phyloP scores from a whole-genome alignment of 2,888 invertebrate species.

The Druceiella hillmani region DNA sequence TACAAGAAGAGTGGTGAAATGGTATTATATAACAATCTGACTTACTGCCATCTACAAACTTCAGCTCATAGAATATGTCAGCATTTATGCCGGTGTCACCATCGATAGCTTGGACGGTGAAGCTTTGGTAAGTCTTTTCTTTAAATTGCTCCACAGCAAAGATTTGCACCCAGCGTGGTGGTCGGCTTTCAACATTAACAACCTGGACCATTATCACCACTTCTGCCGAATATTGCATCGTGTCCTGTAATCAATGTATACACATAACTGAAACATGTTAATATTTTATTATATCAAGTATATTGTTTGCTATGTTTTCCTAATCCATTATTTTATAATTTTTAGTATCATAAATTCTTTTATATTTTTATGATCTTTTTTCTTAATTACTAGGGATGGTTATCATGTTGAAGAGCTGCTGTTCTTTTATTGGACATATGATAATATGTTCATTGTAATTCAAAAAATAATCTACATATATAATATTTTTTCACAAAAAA shows the following conservation, averaged over 20 bases:
- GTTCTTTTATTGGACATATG: too few relatives aligned
- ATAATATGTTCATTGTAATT: too few relatives aligned
- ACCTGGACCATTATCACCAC: conserved; percentile 52
- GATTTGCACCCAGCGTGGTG: conserved; percentile 54
- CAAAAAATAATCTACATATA: too few relatives aligned
- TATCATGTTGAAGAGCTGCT: too few relatives aligned
- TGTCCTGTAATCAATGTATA: conserved; percentile 34
- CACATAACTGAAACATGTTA: too few relatives aligned
- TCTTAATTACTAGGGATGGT: too few relatives aligned
- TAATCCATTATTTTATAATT: too few relatives aligned
- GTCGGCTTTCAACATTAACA: conserved; percentile 51
- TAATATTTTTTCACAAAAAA: too few relatives aligned
- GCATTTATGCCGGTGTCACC: conserved; percentile 56
- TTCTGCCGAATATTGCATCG: conserved; percentile 36
- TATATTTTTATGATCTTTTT: too few relatives aligned
- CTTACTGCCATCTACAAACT: conserved; percentile 35
- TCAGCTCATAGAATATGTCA: conserved; percentile 47
- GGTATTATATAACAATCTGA: conserved; percentile 30
- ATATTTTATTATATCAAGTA: too few relatives aligned
- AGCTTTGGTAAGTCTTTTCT: conserved; percentile 44
- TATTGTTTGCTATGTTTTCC: too few relatives aligned
- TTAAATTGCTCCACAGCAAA: conserved; percentile 51
- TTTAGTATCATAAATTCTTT: too few relatives aligned
- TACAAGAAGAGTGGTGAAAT: conserved; percentile 37
- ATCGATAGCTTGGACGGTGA: conserved; percentile 52